Base-by-base conservation (phyloP, 37 sponge, comb jelly and placozoan species). In the Dysidea cf. avara region DNA sequence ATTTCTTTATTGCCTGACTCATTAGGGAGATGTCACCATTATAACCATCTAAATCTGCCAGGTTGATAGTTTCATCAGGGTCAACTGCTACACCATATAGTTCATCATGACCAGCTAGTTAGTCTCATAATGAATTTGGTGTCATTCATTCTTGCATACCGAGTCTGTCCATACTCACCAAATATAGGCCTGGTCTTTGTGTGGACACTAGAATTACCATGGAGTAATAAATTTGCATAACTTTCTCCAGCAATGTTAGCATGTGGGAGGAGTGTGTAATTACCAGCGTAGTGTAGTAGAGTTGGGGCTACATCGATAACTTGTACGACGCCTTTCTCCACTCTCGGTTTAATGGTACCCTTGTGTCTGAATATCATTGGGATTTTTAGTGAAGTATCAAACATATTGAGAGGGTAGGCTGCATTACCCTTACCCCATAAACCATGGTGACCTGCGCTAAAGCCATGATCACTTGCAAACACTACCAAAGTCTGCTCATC, bases 361-460 rank as follows among this genome's bases (percentile, higher is more conserved):
- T 16, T 25, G 79, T 87, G 88, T 0, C 88, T 32, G 64, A 80
- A 81, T 26, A 86, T 86, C 63, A 86, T 69, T 21, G 87, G 87
- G 33, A 86, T 81, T 21, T 38, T 74, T 9, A 87, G 38, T 7
- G 88, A 87, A 9, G 88, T 87, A 22, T 87, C 88, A 65, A 87
- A 87, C 88, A 87, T 87, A 68, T 87, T 87, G 30, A 81, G 67
- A 40, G 88, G 88, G 34, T 87, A 87, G 59, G 84, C 88, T 1
- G 88, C 83, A 61, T 87, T 87, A 34, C 88, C 88, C 56, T 88
- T 88, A 9, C 85, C 85, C 85, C 85, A 88, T 13, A 88, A 46
- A 1, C 85, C 89, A 55, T 88, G 89, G 22, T 81, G 83, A 0
- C 88, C 88, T 0, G 88, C 89, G 50, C 73, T 83, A 62, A 78